Percentiles rank a stretch among this genome's conserved stretches.
Evolutionary conservation across 2,888 invertebrate genomes (phyloP).

Genomic region (Asteroscopus sphinx): DNA sequence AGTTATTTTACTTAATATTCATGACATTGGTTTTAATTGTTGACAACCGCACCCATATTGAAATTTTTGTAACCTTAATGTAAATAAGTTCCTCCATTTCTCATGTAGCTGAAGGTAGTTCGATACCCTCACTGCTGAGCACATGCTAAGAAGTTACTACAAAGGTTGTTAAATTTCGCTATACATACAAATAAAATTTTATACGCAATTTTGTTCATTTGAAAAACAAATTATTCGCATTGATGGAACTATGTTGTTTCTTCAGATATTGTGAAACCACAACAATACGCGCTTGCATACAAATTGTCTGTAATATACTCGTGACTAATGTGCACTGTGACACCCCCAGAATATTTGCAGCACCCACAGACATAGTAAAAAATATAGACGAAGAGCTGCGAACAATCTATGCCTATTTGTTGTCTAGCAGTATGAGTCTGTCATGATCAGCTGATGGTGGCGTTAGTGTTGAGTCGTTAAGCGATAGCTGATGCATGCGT

Average conservation of each 20-base stretch:
- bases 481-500: too few relatives aligned
- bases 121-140: constrained; percentile 18
- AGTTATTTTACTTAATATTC: constrained; percentile 44
- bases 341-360: constrained; percentile 59
- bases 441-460: too few relatives aligned
- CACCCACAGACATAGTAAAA: too few relatives aligned
- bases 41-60: constrained; percentile 25
- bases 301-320: constrained; percentile 65
- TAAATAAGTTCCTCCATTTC: constrained; percentile 36
- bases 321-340: constrained; percentile 63
- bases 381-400: too few relatives aligned
- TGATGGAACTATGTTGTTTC: constrained; percentile 61
- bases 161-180: constrained; percentile 20
- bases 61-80: constrained; percentile 33
- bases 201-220: constrained; percentile 36
- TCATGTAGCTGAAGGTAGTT: constrained; percentile 34
- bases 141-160: constrained; percentile 14
- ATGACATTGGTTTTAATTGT: constrained; percentile 47
- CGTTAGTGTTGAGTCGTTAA: too few relatives aligned
- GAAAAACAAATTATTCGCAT: constrained; percentile 60
- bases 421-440: too few relatives aligned
- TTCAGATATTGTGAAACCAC: constrained; percentile 68
- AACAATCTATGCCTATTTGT: too few relatives aligned
- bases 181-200: constrained; percentile 24
- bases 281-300: constrained; percentile 76